Evolutionary conservation across 2,113 vertebrate species (phyloP), one percentile per base, ranked within the genome.

Genomic region (Festucalex cinctus): DNA sequence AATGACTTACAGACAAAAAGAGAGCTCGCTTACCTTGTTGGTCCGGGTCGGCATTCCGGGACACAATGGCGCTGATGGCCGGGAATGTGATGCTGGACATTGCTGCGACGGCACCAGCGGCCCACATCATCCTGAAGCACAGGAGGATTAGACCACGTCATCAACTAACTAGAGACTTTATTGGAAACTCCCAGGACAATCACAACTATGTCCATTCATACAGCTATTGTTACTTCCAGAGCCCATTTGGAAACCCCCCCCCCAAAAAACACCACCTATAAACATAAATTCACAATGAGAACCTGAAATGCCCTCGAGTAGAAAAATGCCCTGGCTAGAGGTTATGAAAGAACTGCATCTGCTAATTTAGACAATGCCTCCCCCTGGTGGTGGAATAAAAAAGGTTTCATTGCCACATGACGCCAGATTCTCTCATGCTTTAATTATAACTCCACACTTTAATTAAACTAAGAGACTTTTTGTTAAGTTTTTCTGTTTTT

Each of bases 41-140:
- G 84, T 96, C 94, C 0, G 95, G 94, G 66, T 97, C 95, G 0
- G 94, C 94, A 0, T 95, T 96, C 68, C 93, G 90, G 5, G 94
- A 95, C 74, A 95, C 94, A 19, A 95, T 92, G 82, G 93, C 93
- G 82, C 94, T 95, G 83, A 95, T 93, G 53, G 94, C 95, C 0
- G 94, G 94, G 83, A 94, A 94, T 5, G 93, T 95, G 86, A 97
- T 97, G 85, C 93, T 95, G 62, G 95, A 96, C 95, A 95, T 96
- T 77, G 95, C 94, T 48, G 94, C 94, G 53, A 96, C 92, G 0
- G 95, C 94, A 69, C 94, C 94, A 9, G 94, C 94, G 24, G 94
- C 95, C 95, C 94, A 97, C 92, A 96, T 97, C 95, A 96, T 96
- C 95, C 95, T 96, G 19, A 56, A 74, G 43, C 60, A 62, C n/a